These are phyloP conservation scores for Connochaetes taurinus DNA, from an alignment of 2,113 vertebrate species.

Conservation along the genomic window DNA sequence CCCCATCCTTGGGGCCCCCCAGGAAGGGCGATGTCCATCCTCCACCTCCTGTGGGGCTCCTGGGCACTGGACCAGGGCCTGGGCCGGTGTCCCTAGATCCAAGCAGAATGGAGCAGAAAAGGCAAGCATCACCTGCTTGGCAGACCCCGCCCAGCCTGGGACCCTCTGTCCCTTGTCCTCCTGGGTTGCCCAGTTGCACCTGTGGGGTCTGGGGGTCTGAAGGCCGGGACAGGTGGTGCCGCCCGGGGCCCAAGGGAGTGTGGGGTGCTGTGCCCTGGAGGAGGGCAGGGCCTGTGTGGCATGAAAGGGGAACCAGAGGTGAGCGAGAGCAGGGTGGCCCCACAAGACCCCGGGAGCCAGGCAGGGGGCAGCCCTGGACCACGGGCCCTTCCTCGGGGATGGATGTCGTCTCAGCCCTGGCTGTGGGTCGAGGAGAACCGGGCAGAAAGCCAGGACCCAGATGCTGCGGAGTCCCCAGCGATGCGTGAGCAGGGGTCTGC, in stretches of 20 bases:
- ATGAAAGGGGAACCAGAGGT: too few species aligned
- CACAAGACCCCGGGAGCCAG: rapidly evolving
- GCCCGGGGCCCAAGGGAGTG: rapidly evolving
- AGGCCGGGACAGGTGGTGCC: background rate
- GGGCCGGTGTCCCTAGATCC: too few species aligned
- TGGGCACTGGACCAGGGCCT: background rate
- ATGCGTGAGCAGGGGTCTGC: rapidly evolving
- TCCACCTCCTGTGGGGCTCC: background rate
- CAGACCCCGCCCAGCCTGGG: background rate
- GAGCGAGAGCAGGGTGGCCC: background rate
- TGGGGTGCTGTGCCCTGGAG: background rate
- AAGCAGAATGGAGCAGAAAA: background rate
- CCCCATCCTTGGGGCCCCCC: background rate
- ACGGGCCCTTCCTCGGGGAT: background rate
- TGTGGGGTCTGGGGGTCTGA: background rate
- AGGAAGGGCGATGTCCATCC: background rate
- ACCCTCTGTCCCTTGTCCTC: background rate
- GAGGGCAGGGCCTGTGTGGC: background rate
- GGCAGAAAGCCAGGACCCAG: background rate
- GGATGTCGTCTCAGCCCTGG: rapidly evolving
- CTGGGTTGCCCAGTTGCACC: background rate
- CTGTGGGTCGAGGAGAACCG: background rate
- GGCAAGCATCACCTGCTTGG: rapidly evolving
- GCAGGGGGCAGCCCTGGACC: background rate
- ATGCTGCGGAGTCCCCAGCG: rapidly evolving